Conservation (phyloP, 2,113 vertebrate genomes). For the Hydrolagus affinis region DNA sequence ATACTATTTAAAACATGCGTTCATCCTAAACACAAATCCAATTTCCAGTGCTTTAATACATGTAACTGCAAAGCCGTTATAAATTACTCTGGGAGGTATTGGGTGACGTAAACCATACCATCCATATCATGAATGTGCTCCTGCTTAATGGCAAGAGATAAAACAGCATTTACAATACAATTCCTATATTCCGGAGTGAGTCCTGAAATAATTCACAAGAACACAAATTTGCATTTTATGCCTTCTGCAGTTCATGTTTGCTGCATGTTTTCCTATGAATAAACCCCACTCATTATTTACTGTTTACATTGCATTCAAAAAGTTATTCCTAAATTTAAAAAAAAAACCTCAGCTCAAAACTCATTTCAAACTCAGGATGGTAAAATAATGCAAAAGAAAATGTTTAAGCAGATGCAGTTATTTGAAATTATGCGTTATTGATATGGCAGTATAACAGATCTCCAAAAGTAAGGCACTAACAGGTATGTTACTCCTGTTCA, state of each 20-base stretch:
- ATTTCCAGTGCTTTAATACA: constrained; percentile 98
- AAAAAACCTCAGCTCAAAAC: constrained; percentile 33
- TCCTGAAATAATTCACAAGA: constrained; percentile 6
- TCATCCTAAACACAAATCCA: constrained; percentile 80
- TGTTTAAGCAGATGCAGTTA: constrained; percentile 37
- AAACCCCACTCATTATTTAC: constrained; percentile 55
- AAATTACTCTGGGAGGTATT: constrained; percentile 86
- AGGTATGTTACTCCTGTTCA: constrained; percentile 78
- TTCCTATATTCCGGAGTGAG: constrained; percentile 44
- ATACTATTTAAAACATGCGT: constrained; percentile 91
- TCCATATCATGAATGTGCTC: constrained; percentile 55
- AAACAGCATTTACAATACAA: constrained; percentile 51
- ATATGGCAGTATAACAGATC: constrained; percentile 85
- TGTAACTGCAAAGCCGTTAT: constrained; percentile 79
- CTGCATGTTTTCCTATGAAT: constrained; percentile 48
- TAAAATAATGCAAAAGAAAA: constrained; percentile 62
- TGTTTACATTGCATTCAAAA: constrained; percentile 64
- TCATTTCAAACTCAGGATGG: constrained; percentile 42
- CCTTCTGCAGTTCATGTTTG: constrained; percentile 41
- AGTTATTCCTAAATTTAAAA: constrained; percentile 56
- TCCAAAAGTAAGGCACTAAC: constrained; percentile 94
- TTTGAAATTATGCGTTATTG: constrained; percentile 47
- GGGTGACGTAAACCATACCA: constrained; percentile 68
- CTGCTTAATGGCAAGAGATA: constrained; percentile 54
- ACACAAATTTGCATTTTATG: not conserved